Evolutionary conservation across 2,888 invertebrate species (phyloP), one percentile per base, ranked within the genome.

Genomic region (Meloe dianella): DNA sequence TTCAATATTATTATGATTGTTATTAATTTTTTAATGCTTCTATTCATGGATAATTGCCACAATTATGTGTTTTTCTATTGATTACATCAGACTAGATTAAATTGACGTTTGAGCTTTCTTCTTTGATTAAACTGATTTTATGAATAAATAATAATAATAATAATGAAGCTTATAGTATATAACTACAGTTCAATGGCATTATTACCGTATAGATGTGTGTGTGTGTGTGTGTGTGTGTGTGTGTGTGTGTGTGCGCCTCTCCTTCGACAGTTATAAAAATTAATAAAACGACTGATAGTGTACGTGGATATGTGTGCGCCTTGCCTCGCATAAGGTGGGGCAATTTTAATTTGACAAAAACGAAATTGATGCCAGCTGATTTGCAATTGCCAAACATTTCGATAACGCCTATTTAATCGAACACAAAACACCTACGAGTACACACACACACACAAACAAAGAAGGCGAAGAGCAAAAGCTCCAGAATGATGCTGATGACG

Each of bases 191-290:
- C 67, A 67, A 67, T 57, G 67, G 67, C 67, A 67, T 51, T 64
- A 62, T 47, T 47, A 22, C 47, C 10, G 47, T 47, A 22, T 10
- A 20, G 47, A 47, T 47, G 20, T 47, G 47, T 47, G 20, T 10
- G 8, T 35, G 35, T 35, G 35, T 35, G 7, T 30, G 2, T 29
- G 29, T 29, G 29, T 29, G 29, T 29, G 29, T 29, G 29, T 5
- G 29, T 29, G 29, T 5, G 32, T 32, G 32, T 1, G n/a, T n/a
- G 47, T 3, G 47, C 3, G 47, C 47, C 47, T 47, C 57, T 56
- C 70, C 69, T 67, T 60, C 68, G 73, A 73, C 73, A 73, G 72
- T 73, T 73, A 73, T 72, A 73, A 73, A 73, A 73, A 73, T 70
- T 72, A 73, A 73, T 73, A 72, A 71, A 47, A 72, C 66, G 73